A percentile compares a stretch with the other conserved stretches of the same genome.
Conservation (phyloP, 2,113 vertebrate species). For the Bucco capensis region DNA sequence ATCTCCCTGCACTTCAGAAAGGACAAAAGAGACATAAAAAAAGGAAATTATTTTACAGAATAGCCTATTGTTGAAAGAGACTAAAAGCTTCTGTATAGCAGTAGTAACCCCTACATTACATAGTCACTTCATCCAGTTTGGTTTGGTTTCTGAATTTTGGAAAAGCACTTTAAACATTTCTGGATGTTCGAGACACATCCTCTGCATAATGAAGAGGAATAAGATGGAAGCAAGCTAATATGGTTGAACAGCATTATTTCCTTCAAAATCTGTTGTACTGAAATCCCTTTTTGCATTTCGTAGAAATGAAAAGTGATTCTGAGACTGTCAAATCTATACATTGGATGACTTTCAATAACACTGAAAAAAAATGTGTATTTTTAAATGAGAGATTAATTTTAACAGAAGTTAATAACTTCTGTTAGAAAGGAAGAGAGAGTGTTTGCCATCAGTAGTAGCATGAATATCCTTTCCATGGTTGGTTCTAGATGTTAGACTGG, state of each 20-base stretch:
- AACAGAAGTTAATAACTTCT: neutral
- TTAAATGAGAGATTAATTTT: neutral
- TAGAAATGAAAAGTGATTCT: neutral
- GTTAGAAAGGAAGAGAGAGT: neutral
- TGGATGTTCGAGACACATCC: neutral
- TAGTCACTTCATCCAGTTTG: neutral
- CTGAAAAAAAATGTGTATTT: neutral
- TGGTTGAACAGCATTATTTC: rapidly evolving
- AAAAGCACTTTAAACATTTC: neutral
- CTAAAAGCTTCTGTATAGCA: neutral
- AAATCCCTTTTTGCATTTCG: neutral
- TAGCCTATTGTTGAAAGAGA: neutral
- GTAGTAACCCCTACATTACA: neutral
- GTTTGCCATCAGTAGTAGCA: neutral
- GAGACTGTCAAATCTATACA: neutral
- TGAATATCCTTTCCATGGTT: neutral
- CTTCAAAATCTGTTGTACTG: neutral
- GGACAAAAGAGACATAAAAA: neutral
- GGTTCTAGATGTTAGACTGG: neutral
- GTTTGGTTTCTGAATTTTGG: neutral
- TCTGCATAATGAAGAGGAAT: neutral
- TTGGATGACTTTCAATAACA: neutral
- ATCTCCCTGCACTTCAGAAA: neutral
- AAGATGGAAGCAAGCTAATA: neutral
- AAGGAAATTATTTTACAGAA: neutral